Conservation (phyloP, 1,140 invertebrate species). For the Nilaparvata lugens region DNA sequence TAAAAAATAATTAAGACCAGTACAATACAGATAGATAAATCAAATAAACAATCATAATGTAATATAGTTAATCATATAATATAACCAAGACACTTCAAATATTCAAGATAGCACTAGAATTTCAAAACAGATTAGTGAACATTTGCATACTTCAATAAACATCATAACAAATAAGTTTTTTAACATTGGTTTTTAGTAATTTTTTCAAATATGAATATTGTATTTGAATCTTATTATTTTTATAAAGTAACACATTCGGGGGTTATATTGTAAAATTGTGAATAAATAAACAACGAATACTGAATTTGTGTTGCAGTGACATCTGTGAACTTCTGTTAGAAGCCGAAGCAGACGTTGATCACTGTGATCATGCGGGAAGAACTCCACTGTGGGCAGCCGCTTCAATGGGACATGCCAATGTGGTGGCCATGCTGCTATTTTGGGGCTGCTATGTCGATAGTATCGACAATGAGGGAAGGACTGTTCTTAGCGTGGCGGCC, state of each 20-base stretch:
- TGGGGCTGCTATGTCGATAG: conserved; percentile 85
- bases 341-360: conserved; percentile 79
- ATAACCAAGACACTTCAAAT: too few relatives aligned
- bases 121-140: too few relatives aligned
- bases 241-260: not conserved
- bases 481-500: conserved; percentile 76
- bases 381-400: conserved; percentile 76
- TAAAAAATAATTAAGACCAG: too few relatives aligned
- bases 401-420: conserved; percentile 73
- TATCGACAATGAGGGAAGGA: conserved; percentile 84
- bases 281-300: too few relatives aligned
- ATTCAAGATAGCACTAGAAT: too few relatives aligned
- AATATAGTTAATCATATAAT: too few relatives aligned
- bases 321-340: conserved; percentile 78
- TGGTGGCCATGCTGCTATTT: conserved; percentile 71
- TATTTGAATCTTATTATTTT: conserved; percentile 4
- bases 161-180: too few relatives aligned
- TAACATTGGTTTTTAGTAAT: too few relatives aligned
- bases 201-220: too few relatives aligned
- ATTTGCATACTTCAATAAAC: too few relatives aligned
- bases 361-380: conserved; percentile 64
- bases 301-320: conserved; percentile 36
- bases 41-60: too few relatives aligned
- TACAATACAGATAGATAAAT: too few relatives aligned
- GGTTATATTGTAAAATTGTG: not conserved